phyloP scores from a whole-genome alignment of 2,888 invertebrate species.

The Andrena trimmerana region DNA sequence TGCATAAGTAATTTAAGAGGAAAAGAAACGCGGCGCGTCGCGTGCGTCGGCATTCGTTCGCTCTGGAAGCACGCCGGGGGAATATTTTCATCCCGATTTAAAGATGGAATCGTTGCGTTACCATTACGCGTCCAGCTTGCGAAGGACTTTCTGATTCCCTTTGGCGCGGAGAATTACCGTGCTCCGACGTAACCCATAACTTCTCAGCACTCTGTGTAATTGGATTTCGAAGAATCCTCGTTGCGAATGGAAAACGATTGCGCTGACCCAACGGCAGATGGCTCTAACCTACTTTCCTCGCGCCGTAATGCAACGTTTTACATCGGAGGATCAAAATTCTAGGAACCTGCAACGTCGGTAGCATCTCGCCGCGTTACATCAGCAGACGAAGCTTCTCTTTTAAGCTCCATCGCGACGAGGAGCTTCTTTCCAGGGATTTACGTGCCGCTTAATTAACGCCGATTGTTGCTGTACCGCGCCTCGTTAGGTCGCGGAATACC shows the following conservation, averaged over 20 bases:
- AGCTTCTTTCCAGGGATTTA: neutral
- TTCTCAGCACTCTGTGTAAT: neutral
- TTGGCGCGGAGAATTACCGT: too few species aligned
- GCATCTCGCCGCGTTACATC: neutral
- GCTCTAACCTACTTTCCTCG: neutral
- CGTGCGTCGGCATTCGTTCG: neutral
- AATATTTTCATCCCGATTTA: too few species aligned
- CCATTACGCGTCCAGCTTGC: too few species aligned
- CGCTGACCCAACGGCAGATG: neutral
- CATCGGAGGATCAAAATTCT: too few species aligned
- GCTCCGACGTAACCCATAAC: neutral
- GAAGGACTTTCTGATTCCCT: too few species aligned
- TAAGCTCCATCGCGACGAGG: neutral
- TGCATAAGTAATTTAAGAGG: constrained; percentile 5
- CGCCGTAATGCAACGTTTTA: too few species aligned
- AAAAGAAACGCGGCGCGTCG: neutral
- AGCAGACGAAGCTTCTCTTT: neutral
- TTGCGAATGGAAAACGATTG: neutral
- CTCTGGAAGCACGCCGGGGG: too few species aligned
- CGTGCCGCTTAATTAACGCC: constrained; percentile 33
- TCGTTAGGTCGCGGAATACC: neutral
- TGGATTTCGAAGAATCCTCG: constrained; percentile 2
- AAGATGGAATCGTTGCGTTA: too few species aligned
- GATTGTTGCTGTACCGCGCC: constrained; percentile 15
- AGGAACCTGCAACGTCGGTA: too few species aligned